Conservation (phyloP, 2,113 vertebrate genomes). For the Pica pica region DNA sequence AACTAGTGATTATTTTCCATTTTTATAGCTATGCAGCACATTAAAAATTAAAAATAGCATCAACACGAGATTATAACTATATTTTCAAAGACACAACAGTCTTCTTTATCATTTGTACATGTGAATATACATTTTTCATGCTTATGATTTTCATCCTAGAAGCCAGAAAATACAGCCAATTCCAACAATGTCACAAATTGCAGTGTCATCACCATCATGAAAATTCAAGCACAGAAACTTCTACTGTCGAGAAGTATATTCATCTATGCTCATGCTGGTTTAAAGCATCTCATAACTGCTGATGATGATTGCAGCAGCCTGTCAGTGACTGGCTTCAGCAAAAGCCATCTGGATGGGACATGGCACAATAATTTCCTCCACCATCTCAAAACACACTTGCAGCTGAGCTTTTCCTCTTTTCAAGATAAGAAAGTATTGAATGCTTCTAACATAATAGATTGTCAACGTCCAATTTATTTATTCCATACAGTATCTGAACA, state of each 20-base stretch:
- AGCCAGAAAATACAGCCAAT: neutral
- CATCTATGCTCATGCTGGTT: neutral
- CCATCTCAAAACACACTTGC: neutral
- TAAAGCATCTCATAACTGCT: neutral
- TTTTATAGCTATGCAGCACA: neutral
- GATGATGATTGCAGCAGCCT: neutral
- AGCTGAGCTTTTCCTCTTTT: conserved; percentile 21
- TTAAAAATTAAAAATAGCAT: neutral
- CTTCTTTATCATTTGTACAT: neutral
- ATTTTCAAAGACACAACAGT: neutral
- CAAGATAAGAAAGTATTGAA: conserved; percentile 1
- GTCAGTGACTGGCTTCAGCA: conserved; percentile 21
- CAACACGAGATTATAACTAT: neutral
- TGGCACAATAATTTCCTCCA: neutral
- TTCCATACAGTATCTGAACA: conserved; percentile 61
- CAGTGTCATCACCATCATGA: neutral
- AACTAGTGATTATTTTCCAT: neutral
- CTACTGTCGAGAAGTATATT: neutral
- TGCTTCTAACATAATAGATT: conserved; percentile 24
- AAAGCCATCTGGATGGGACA: conserved; percentile 39
- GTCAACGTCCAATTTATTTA: conserved; percentile 48
- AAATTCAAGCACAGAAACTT: neutral
- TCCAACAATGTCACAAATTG: neutral
- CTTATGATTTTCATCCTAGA: neutral
- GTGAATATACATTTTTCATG: neutral